Evolutionary conservation across 2,888 invertebrate genomes (phyloP), one percentile per base, ranked within the genome.

Genomic region (Dicycla oo): DNA sequence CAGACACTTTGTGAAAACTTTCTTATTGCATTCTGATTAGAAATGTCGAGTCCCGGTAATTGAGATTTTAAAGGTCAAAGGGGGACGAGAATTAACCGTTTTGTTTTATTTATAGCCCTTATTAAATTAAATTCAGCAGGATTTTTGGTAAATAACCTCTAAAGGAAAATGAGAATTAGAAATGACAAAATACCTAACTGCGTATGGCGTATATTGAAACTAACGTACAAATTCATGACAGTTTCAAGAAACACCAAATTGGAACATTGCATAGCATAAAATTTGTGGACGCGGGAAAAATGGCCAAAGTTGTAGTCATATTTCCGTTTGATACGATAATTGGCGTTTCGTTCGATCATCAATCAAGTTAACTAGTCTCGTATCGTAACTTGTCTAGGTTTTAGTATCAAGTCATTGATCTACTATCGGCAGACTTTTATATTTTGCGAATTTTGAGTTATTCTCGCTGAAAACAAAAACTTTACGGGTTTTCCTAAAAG

Each of bases 1-100:
- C 95, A 95, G 94, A 89, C 94, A 93, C 90, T 94, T 94, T 93
- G 89, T 90, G 93, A 93, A 95, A 95, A 95, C 94, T 95, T 93
- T 90, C 93, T 93, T 92, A 93, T 93, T 94, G 91, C 92, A 90
- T 93, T 94, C 92, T 92, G 91, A 94, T 94, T 94, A 93, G 91
- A 91, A 78, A 80, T 73, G 60, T 78, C 78, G 74, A 75, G 70
- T 75, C 72, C 69, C 76, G 81, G 82, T 92, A 91, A 93, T 93
- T 93, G 88, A 87, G 86, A 86, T 91, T 93, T 90, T 91, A 87
- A 87, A 91, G 92, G 93, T 92, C 89, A 91, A 85, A 63, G 82
- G 83, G 88, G 88, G 87, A 83, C 69, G 66, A 80, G 34, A 85
- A 83, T 88, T 86, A 88, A 78, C 63, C 61, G 30, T 47, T 57